Conservation (phyloP, 2,797 vertebrate genomes). For the Telmatherina bonti region DNA sequence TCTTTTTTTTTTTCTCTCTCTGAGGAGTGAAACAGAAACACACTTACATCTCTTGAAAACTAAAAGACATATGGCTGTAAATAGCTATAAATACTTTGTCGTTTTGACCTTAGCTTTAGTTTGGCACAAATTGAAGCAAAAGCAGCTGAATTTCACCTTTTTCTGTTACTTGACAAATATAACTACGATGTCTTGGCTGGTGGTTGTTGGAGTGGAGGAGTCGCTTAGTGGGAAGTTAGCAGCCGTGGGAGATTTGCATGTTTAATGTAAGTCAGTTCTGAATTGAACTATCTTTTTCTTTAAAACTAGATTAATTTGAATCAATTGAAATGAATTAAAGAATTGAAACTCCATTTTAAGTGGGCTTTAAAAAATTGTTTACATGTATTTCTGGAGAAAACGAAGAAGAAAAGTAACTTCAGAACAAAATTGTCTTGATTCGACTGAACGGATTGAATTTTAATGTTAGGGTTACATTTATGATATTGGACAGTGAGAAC, state of each 20-base stretch:
- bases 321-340: too few relatives aligned
- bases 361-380: conserved; percentile 8
- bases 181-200: conserved; percentile 42
- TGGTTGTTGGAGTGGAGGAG: conserved; percentile 46
- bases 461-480: too few relatives aligned
- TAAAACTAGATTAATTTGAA: too few relatives aligned
- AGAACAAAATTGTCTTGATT: too few relatives aligned
- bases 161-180: conserved; percentile 46
- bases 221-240: conserved; percentile 54
- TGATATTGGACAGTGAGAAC: too few relatives aligned
- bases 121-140: conserved; percentile 27
- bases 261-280: conserved; percentile 55
- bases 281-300: too few relatives aligned
- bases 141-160: conserved; percentile 33
- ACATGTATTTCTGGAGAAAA: too few relatives aligned
- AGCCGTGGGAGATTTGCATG: conserved; percentile 48
- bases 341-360: too few relatives aligned
- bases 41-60: too few relatives aligned
- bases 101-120: conserved; percentile 20
- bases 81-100: conserved; percentile 26
- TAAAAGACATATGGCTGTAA: conserved; percentile 17
- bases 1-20: conserved; percentile 15
- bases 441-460: too few relatives aligned
- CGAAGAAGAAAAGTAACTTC: too few relatives aligned
- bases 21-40: conserved; percentile 1